Base-by-base conservation (phyloP, 2,888 invertebrate species). In the Pemphredon lugubris region DNA sequence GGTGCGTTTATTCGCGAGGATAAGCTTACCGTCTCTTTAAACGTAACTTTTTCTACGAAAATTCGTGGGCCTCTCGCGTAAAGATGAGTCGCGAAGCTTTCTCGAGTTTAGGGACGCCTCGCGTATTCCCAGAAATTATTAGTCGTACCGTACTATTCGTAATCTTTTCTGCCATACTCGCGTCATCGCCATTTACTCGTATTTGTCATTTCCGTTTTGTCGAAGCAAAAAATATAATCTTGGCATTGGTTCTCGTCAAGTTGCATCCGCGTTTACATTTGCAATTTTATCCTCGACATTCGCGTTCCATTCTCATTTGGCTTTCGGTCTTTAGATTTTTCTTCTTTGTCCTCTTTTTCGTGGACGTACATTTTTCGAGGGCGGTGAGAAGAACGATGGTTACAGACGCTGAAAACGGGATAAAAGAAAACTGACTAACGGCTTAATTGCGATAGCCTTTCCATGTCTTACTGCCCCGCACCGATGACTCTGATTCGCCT, bases 391-490 rank as follows among this genome's bases (percentile, higher is more conserved):
- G 14, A 26, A 50, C 39, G 69, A 65, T 34, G 44, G 48, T 14
- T 59, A 65, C 3, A 34, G 50, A 60, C 16, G 44, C 54, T 51
- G 47, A 65, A n/a, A 37, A 51, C 39, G 16, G 40, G 20, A 59
- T 45, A 14, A 66, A 48, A 48, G 18, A 16, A 4, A 50, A 13
- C 14, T 26, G 53, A 21, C 23, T 26, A 48, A 58, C 47, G 34
- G 21, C n/a, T 13, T 45, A 66, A 57, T 74, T 65, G 63, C 69
- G 69, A 75, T 61, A 75, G 60, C 44, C 64, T 58, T 77, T 67
- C 81, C 83, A 77, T 79, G 83, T 78, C 80, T 79, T 79, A 79
- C 78, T 80, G 79, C 74, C 77, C 80, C 76, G 76, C 70, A 75
- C 76, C 73, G 68, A 48, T 34, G n/a, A 66, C 54, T 26, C 44